A percentile compares a stretch with the other conserved stretches of the same genome.
Evolutionary conservation across 2,888 invertebrate species (phyloP).

Genomic region (Drosophila neoperkinsi): DNA sequence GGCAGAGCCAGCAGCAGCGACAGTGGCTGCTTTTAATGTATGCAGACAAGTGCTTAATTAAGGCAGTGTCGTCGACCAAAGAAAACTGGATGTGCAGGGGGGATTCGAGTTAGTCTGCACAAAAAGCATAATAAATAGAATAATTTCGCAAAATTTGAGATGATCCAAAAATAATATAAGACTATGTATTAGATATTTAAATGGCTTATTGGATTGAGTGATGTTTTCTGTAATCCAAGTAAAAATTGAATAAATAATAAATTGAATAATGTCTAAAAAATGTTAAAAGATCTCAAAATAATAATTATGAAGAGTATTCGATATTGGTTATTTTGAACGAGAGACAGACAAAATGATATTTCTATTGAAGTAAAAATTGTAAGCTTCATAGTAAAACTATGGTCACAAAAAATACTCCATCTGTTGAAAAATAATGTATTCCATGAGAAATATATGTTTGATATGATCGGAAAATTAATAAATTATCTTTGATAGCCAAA

Average conservation of each 20-base stretch:
- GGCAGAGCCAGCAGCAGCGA: conserved; percentile 39
- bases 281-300: background rate
- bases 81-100: background rate
- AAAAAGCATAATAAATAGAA: background rate
- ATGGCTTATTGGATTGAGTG: background rate
- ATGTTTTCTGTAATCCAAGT: background rate
- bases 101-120: background rate
- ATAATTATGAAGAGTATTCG: background rate
- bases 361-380: background rate
- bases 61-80: conserved; percentile 62
- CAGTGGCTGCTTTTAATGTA: conserved; percentile 77
- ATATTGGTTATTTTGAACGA: background rate
- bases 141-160: background rate
- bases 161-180: background rate
- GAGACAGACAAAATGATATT: background rate
- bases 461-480: background rate
- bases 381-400: background rate
- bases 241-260: background rate
- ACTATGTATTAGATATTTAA: background rate
- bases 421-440: background rate
- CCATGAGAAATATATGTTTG: background rate
- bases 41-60: conserved; percentile 82
- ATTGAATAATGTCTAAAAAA: background rate
- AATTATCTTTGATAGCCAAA: background rate
- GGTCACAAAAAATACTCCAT: background rate